Conservation (phyloP, 1,140 invertebrate genomes). For the Hydropsyche tenuis region DNA sequence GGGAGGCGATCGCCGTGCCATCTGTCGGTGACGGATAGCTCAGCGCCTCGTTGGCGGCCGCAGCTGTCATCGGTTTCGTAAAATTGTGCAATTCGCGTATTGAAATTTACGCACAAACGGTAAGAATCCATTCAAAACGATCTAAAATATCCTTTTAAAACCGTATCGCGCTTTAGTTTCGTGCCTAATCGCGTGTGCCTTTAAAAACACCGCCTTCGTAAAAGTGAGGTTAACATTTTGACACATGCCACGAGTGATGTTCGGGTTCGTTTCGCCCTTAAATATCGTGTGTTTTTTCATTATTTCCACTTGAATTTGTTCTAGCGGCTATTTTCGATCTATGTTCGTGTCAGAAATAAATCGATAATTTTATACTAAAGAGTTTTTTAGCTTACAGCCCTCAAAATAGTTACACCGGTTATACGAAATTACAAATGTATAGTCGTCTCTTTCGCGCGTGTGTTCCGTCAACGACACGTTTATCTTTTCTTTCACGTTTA, state of each 20-base stretch:
- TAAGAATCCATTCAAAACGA: neutral
- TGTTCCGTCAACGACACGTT: too few relatives aligned
- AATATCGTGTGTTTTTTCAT: neutral
- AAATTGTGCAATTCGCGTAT: neutral
- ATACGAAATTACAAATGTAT: neutral
- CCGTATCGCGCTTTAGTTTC: neutral
- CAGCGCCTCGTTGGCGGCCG: constrained; percentile 6
- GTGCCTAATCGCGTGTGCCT: too few relatives aligned
- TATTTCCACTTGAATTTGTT: neutral
- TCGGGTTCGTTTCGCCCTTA: neutral
- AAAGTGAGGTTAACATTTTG: constrained; percentile 4
- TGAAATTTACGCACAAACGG: neutral
- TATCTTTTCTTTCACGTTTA: neutral
- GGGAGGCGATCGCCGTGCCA: neutral
- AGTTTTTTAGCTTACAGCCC: neutral
- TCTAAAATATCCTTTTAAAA: neutral
- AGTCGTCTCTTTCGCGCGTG: constrained; percentile 6
- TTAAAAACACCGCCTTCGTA: neutral
- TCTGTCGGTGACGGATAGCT: neutral
- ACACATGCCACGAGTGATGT: neutral
- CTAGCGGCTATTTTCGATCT: neutral
- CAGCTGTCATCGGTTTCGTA: constrained; percentile 23
- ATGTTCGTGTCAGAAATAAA: neutral
- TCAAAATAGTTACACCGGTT: constrained; percentile 3
- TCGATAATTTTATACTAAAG: constrained; percentile 3